Evolutionary conservation across 2,113 vertebrate genomes (phyloP), one percentile per base, ranked within the genome.

Genomic region (Thinocorus orbignyianus): DNA sequence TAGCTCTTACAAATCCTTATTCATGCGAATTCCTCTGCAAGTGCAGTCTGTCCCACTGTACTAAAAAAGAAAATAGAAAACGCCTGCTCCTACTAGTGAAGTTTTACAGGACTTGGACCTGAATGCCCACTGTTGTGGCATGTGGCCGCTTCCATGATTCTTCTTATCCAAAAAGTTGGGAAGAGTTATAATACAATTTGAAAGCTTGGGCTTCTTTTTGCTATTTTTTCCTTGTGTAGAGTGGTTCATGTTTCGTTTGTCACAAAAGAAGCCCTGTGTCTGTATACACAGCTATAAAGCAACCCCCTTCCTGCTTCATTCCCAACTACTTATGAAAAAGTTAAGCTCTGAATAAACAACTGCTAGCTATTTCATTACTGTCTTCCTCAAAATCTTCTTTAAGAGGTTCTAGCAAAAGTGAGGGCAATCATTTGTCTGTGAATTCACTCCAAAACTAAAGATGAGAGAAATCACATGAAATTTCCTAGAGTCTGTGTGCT

Each of bases 401-500:
- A 58, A 60, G 81, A 92, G 87, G 28, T 76, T 85, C 62, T 68
- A 90, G 39, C 48, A 80, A 88, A 35, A 92, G 15, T 68, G n/a
- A 94, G 90, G 48, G 69, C 69, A 92, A n/a, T 70, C 0, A 52
- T 78, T 92, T 72, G 44, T 65, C 72, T 88, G 46, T 70, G 61
- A 91, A 78, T 93, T 94, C 44, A 72, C 95, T 93, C 88, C 92
- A 92, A 78, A 93, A 81, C 30, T 68, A 41, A 88, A 88, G 76
- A 95, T 52, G 71, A n/a, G 79, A 49, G 48, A 86, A 95, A 93
- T 93, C 81, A 77, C 64, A 86, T 92, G 83, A 86, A 77, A 81
- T 81, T 84, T 71, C 86, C 80, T 91, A 88, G 82, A 94, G 88
- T 95, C 91, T 94, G 76, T 83, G 76, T 90, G 76, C 42, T 88